Conservation (phyloP, 2,797 vertebrate genomes). For the Sebastes wilsoni region DNA sequence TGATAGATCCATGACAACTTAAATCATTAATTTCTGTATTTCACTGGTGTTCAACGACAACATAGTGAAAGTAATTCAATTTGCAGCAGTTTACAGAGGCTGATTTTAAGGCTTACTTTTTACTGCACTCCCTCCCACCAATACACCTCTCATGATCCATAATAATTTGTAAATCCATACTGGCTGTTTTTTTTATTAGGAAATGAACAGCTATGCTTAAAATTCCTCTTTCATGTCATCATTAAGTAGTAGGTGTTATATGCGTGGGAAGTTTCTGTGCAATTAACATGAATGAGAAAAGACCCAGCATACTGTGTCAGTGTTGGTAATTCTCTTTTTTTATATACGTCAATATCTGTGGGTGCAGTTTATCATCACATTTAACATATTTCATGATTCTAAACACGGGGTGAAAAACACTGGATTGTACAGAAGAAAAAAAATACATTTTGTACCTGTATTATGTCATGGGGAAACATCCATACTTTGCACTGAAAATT, state of each 20-base stretch:
- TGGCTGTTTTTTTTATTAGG: constrained; percentile 80
- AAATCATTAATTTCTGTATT: background rate
- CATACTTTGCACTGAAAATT: constrained; percentile 10
- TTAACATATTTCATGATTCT: background rate
- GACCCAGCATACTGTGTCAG: constrained; percentile 80
- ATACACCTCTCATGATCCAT: constrained; percentile 9
- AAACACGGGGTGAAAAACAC: background rate
- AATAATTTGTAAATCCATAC: constrained; percentile 14
- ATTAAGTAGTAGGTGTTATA: constrained; percentile 92
- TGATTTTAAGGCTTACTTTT: constrained; percentile 77
- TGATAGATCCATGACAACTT: constrained; percentile 1
- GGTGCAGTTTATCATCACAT: constrained; percentile 54
- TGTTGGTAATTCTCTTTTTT: constrained; percentile 21
- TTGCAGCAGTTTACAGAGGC: constrained; percentile 78
- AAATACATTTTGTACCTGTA: background rate
- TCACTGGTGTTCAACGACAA: constrained; percentile 8
- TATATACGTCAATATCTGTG: constrained; percentile 30
- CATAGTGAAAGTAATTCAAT: constrained; percentile 24
- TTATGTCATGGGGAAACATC: constrained; percentile 12
- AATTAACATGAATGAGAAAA: constrained; percentile 92
- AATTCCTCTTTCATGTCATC: constrained; percentile 86
- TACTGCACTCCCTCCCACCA: constrained; percentile 6
- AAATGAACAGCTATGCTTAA: constrained; percentile 90
- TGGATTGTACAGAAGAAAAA: background rate
- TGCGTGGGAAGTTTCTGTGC: constrained; percentile 93